Evolutionary conservation across 2,888 invertebrate species (phyloP).

Genomic region (Drosophila pegasa): DNA sequence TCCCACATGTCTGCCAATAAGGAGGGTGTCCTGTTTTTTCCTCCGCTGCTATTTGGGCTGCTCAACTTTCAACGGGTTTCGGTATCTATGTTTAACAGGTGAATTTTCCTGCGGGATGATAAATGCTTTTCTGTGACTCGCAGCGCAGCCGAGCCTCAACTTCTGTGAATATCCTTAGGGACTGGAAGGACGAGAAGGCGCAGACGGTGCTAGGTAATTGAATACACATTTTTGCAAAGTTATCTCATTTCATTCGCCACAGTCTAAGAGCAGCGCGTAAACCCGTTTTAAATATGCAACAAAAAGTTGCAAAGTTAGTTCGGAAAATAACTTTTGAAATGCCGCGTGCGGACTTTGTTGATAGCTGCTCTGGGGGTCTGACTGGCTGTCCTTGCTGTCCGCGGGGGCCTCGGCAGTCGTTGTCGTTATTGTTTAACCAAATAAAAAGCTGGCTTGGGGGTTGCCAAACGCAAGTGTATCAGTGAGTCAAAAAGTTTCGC

Average conservation of each 20-base stretch:
- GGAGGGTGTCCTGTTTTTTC: slow-evolving; percentile 10
- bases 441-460: slow-evolving; percentile 27
- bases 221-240: slow-evolving; percentile 72
- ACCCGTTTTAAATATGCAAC: slow-evolving; percentile 70
- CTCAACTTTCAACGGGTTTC: slow-evolving; percentile 32
- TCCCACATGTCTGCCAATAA: slow-evolving; percentile 20
- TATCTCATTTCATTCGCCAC: slow-evolving; percentile 61
- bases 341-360: slow-evolving; percentile 40
- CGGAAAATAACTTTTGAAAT: slow-evolving; percentile 59
- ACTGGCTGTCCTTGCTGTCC: slow-evolving; percentile 16
- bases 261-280: slow-evolving; percentile 36
- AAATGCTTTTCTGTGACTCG: slow-evolving; percentile 51
- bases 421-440: slow-evolving; percentile 44
- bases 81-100: slow-evolving; percentile 41
- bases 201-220: slow-evolving; percentile 49
- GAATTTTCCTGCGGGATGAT: slow-evolving; percentile 37
- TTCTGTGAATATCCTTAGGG: slow-evolving; percentile 30
- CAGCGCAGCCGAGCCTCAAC: slow-evolving; percentile 13
- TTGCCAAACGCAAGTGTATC: slow-evolving; percentile 21
- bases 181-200: slow-evolving; percentile 1
- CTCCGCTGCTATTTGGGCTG: slow-evolving; percentile 1
- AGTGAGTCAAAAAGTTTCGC: slow-evolving; percentile 48
- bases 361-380: slow-evolving; percentile 25
- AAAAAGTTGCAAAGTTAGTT: slow-evolving; percentile 67
- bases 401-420: slow-evolving; percentile 17